A percentile compares a stretch with the other conserved stretches of the same genome.
phyloP scores from a whole-genome alignment of 2,888 invertebrate genomes.

The Hemicrepidius hirtus region DNA sequence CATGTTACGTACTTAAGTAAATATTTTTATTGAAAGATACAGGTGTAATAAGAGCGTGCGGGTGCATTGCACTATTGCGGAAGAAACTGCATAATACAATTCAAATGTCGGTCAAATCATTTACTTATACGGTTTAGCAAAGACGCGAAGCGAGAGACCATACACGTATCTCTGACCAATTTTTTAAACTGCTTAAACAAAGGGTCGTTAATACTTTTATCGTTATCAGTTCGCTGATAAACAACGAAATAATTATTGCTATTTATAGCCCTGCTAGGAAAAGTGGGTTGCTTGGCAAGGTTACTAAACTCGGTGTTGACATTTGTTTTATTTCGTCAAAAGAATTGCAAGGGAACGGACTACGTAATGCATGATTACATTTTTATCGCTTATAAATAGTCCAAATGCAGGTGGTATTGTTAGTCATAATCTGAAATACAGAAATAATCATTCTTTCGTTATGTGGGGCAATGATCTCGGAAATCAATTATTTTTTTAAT shows the following conservation, averaged over 20 bases:
- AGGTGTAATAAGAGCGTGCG: slow-evolving; percentile 74
- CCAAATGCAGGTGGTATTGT: slow-evolving; percentile 38
- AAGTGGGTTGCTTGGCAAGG: slow-evolving; percentile 47
- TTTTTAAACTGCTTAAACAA: slow-evolving; percentile 35
- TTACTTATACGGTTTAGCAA: slow-evolving; percentile 28
- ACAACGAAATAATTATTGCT: slow-evolving; percentile 40
- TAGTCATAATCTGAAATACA: slow-evolving; percentile 19
- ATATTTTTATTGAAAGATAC: slow-evolving; percentile 73
- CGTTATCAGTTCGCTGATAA: slow-evolving; percentile 43
- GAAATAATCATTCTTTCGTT: slow-evolving; percentile 4
- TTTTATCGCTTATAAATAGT: slow-evolving; percentile 33
- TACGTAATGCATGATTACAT: slow-evolving; percentile 34
- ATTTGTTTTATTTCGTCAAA: slow-evolving; percentile 47
- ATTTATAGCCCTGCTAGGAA: slow-evolving; percentile 38
- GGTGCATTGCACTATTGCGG: slow-evolving; percentile 55
- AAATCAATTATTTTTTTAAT: slow-evolving; percentile 21
- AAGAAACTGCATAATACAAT: slow-evolving; percentile 52
- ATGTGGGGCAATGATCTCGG: slow-evolving; percentile 34
- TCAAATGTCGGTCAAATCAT: slow-evolving; percentile 52
- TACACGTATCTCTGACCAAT: slow-evolving; percentile 24
- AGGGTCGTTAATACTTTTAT: slow-evolving; percentile 44
- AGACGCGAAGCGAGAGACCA: slow-evolving; percentile 35
- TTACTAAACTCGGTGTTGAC: slow-evolving; percentile 46
- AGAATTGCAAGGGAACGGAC: slow-evolving; percentile 35
- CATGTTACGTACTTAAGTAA: slow-evolving; percentile 74